Base-by-base conservation (phyloP, 1,140 invertebrate genomes). In the Kradibia gibbosae region DNA sequence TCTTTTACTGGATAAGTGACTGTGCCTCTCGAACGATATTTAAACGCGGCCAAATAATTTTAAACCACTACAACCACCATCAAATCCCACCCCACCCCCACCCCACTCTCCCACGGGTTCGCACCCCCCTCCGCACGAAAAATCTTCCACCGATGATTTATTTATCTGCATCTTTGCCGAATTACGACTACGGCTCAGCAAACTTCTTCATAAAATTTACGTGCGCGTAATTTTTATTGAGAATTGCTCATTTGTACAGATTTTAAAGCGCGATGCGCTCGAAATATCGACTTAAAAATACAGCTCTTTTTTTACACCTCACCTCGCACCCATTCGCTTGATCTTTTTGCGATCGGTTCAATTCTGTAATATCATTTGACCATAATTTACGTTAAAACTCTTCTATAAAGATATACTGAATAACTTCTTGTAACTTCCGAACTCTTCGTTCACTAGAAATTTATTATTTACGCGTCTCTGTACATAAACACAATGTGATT, bases 1-100 rank as follows among this genome's bases (percentile, higher is more conserved):
- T 48, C 60, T 76, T 62, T 36, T 67, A 80, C 74, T 20, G 28
- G 15, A 34, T 62, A 67, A 39, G 62, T 67, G 62, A 39, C 62
- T 65, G n/a, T 15, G 31, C n/a, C 15, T 65, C 15, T 67, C 34
- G 62, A 39, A 67, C 62, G n/a, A 50, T 48, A 48, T 72, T 72
- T 72, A 28, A 50, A 31, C 15, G 25, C 8, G 2, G 3, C 7
- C n/a, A 17, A 72, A 20, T 28, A 28, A 48, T 50, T 72, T 71
- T 48, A 17, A 48, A 1, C 8, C 42, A 13, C n/a, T n/a, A n/a
- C n/a, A n/a, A n/a, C n/a, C n/a, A n/a, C n/a, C n/a, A n/a, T n/a
- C n/a, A n/a, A n/a, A n/a, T n/a, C n/a, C n/a, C n/a, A n/a, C n/a
- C n/a, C n/a, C n/a, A n/a, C n/a, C n/a, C n/a, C n/a, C n/a, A n/a